phyloP scores from a whole-genome alignment of 1,140 invertebrate species.

The Aphelenchoides fujianensis region DNA sequence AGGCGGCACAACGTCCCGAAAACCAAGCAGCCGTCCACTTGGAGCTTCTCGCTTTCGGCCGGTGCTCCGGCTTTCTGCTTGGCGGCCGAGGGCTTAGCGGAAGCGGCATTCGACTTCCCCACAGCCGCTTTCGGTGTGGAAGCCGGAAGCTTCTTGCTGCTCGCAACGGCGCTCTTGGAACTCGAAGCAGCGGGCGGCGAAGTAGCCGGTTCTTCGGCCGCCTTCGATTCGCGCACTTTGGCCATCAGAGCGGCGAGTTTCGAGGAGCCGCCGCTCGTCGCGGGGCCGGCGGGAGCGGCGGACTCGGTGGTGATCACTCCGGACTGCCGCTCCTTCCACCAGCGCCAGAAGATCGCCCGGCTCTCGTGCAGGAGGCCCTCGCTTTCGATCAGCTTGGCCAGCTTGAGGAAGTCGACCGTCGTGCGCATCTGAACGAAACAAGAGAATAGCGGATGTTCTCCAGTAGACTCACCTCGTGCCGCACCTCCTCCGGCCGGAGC shows the following conservation, averaged over 20 bases:
- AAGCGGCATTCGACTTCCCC: not conserved
- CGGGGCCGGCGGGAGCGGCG: too few species aligned
- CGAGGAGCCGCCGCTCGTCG: not conserved
- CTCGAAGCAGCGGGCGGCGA: too few species aligned
- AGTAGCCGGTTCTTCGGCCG: too few species aligned
- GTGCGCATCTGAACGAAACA: slow-evolving; percentile 9
- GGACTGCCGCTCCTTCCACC: slow-evolving; percentile 13
- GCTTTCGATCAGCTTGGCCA: slow-evolving; percentile 1
- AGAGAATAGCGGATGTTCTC: too few species aligned
- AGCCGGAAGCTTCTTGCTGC: too few species aligned
- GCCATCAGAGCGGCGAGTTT: not conserved
- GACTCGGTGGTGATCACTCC: not conserved
- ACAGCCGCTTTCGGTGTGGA: too few species aligned
- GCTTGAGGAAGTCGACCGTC: slow-evolving; percentile 4
- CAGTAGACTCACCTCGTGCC: slow-evolving; percentile 7
- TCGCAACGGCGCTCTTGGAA: too few species aligned
- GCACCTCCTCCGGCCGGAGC: not conserved
- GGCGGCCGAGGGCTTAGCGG: not conserved
- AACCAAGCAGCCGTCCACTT: not conserved
- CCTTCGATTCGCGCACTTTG: not conserved
- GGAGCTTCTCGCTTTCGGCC: not conserved
- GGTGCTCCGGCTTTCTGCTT: too few species aligned
- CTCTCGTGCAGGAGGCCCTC: slow-evolving; percentile 13
- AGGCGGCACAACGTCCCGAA: not conserved
- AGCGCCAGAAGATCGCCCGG: slow-evolving; percentile 5